Base-by-base conservation (phyloP, 2,888 invertebrate species). In the Endomychus coccineus region DNA sequence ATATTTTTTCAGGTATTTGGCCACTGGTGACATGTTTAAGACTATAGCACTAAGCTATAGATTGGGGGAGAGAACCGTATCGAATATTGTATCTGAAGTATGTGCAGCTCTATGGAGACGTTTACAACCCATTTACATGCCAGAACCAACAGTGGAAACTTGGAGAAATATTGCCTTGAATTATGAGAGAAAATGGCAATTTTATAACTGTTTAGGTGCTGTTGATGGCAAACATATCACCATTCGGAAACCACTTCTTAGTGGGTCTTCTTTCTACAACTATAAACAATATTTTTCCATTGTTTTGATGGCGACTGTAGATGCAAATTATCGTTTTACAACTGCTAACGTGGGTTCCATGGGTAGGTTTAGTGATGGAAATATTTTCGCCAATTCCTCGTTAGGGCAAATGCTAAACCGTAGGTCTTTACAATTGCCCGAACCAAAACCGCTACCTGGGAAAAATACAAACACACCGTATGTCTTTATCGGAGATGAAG, bases 31-130 rank as follows among this genome's bases (percentile, higher is more conserved):
- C 23, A n/a, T 11, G 3, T 44, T 31, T 27, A 39, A 28, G 36
- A 46, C 34, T 33, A 47, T 44, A 13, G 39, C 38, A 15, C 30
- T 30, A 17, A 34, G 11, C 22, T 44, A 44, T 22, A 38, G 40
- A 28, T 11, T 44, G 31, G 40, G 41, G n/a, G 41, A 43, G 15
- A 33, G 39, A 27, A 36, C 60, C 55, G 34, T 59, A 57, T 49
- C 66, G 58, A 36, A 61, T 51, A 59, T 65, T 31, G 55, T 56
- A 14, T 27, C 40, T 44, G 51, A 55, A 49, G 51, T 55, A 19
- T 55, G 49, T 38, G 37, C 33, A 15, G 53, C 54, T 14, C 48
- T 55, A 17, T 50, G 54, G 53, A 47, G 49, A 16, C 12, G 24
- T 37, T 38, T 48, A 29, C 46, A 50, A 35, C 47, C 48, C 10